phyloP scores from a whole-genome alignment of 2,797 vertebrate species.

The Esox lucius region DNA sequence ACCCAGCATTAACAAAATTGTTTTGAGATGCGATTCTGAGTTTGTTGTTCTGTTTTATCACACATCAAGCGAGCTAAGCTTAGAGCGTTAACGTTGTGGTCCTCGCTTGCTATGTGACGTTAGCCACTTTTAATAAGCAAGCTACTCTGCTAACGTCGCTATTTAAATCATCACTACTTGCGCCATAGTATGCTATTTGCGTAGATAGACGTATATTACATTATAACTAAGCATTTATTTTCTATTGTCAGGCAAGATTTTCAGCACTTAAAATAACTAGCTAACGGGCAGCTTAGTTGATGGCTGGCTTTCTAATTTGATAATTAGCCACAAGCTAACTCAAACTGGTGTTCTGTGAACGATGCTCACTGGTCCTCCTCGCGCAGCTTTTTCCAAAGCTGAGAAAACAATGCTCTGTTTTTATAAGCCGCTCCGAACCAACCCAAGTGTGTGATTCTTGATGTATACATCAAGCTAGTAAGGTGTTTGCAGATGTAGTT shows the following conservation, averaged over 20 bases:
- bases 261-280: neutral
- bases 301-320: neutral
- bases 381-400: neutral
- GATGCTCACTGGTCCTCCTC: slow-evolving; percentile 32
- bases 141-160: neutral
- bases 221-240: neutral
- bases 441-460: slow-evolving; percentile 41
- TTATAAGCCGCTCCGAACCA: slow-evolving; percentile 62
- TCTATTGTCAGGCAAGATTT: slow-evolving; percentile 18
- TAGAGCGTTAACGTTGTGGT: neutral
- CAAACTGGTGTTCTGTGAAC: slow-evolving; percentile 3
- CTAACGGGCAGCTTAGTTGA: slow-evolving; percentile 16
- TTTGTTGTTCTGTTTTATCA: neutral
- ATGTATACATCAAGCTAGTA: slow-evolving; percentile 17
- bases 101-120: neutral
- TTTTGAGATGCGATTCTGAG: neutral
- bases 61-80: neutral
- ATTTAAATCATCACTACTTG: neutral
- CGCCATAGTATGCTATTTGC: too few species aligned
- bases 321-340: slow-evolving; percentile 13
- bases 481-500: slow-evolving; percentile 27
- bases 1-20: neutral
- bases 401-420: slow-evolving; percentile 74
- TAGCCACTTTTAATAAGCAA: neutral
- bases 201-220: neutral